Conservation (phyloP, 2,888 invertebrate species). For the Kryphioiulus occultus region DNA sequence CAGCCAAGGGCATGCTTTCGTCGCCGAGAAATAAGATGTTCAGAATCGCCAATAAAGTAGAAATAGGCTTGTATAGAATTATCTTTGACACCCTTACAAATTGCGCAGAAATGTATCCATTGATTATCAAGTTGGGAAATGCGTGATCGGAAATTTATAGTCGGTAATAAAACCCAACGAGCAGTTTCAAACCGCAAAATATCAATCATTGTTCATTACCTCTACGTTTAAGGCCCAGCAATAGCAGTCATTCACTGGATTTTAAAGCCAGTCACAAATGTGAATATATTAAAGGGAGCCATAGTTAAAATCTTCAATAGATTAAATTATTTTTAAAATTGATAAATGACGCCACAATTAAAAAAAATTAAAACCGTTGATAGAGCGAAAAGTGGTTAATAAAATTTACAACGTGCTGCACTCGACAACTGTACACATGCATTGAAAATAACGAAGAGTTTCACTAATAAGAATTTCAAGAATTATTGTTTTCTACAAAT, state of each 20-base stretch:
- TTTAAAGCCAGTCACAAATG: too few relatives aligned
- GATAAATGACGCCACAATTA: too few relatives aligned
- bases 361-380: too few relatives aligned
- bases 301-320: too few relatives aligned
- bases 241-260: not conserved
- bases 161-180: not conserved
- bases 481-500: too few relatives aligned
- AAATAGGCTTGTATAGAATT: not conserved
- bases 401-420: too few relatives aligned
- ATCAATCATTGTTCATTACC: not conserved
- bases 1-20: not conserved
- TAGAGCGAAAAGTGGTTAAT: too few relatives aligned
- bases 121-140: not conserved
- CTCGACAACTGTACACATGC: too few relatives aligned
- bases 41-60: not conserved
- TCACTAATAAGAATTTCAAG: too few relatives aligned
- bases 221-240: not conserved
- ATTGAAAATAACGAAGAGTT: too few relatives aligned
- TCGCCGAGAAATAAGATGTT: not conserved
- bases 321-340: too few relatives aligned
- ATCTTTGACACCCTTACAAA: not conserved
- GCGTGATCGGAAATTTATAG: conserved; percentile 34
- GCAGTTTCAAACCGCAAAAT: not conserved
- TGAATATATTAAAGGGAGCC: too few relatives aligned
- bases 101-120: not conserved